These are phyloP conservation scores for Pseudolycoriella hygida DNA, from an alignment of 2,888 invertebrate species.

Conservation along the genomic window DNA sequence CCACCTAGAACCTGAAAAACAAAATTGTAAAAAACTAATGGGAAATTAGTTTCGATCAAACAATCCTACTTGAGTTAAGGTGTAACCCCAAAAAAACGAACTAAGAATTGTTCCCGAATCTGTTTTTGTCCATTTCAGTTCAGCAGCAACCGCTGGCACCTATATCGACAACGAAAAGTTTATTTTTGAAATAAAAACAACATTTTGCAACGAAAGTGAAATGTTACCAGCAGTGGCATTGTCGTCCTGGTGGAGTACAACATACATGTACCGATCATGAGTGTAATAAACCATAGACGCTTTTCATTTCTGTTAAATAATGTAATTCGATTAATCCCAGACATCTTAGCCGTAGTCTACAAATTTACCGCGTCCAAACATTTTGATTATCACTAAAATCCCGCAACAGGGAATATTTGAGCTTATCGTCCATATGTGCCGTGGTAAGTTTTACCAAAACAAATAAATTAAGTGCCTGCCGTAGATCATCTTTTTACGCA, in stretches of 20 bases:
- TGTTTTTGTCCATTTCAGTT: constrained; percentile 48
- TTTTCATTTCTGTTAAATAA: constrained; percentile 30
- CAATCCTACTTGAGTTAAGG: constrained; percentile 36
- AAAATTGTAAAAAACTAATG: neutral
- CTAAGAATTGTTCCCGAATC: constrained; percentile 50
- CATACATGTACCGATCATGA: constrained; percentile 44
- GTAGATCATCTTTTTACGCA: too few relatives aligned
- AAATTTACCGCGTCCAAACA: constrained; percentile 24
- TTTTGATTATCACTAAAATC: constrained; percentile 27
- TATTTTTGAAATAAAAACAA: too few relatives aligned
- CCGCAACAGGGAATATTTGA: constrained; percentile 26
- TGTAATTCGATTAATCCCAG: neutral
- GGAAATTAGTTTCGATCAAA: neutral
- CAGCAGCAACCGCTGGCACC: constrained; percentile 40
- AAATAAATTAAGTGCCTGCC: too few relatives aligned
- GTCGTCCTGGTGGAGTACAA: constrained; percentile 47
- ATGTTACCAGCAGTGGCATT: constrained; percentile 40
- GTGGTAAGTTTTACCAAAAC: too few relatives aligned
- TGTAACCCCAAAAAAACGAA: constrained; percentile 60
- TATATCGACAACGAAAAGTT: too few relatives aligned
- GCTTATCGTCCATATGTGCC: constrained; percentile 21
- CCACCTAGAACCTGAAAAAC: constrained; percentile 30
- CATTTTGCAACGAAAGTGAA: too few relatives aligned
- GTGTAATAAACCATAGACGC: constrained; percentile 36
- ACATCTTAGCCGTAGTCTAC: neutral